Percentiles rank a stretch among this genome's conserved stretches.
Conservation (phyloP, 1,140 invertebrate genomes). For the Arctopsyche grandis region DNA sequence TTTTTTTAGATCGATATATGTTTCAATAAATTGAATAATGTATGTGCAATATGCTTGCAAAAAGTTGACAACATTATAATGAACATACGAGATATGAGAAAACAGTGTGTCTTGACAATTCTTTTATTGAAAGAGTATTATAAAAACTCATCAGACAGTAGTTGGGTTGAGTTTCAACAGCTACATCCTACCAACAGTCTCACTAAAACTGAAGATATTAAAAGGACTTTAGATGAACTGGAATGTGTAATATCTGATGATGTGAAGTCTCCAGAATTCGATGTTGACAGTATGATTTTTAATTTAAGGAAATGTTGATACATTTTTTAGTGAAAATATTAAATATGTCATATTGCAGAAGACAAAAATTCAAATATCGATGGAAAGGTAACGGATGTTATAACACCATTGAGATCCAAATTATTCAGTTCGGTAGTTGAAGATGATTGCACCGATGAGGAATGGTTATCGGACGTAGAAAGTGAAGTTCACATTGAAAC, state of each 20-base stretch:
- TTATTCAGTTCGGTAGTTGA: not conserved
- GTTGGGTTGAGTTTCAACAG: conserved; percentile 38
- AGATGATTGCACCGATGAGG: conserved; percentile 47
- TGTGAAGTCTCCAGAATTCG: not conserved
- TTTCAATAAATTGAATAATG: conserved; percentile 16
- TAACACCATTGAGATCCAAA: too few species aligned
- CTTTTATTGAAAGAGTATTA: conserved; percentile 23
- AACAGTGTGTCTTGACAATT: conserved; percentile 44
- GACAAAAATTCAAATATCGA: not conserved
- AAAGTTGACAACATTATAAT: conserved; percentile 39
- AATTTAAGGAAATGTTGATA: not conserved
- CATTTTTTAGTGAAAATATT: not conserved
- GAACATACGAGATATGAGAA: conserved; percentile 38
- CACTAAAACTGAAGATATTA: not conserved
- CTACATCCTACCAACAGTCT: not conserved
- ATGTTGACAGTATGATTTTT: not conserved
- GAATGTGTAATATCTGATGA: not conserved
- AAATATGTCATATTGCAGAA: not conserved
- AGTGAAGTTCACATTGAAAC: not conserved
- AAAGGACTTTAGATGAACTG: not conserved
- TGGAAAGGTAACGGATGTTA: not conserved
- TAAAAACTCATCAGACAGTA: not conserved
- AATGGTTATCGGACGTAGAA: conserved; percentile 50
- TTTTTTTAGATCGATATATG: not conserved
- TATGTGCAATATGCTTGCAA: conserved; percentile 48